Percentiles rank a stretch among this genome's conserved stretches.
phyloP scores from a whole-genome alignment of 2,113 vertebrate genomes.

The Malaclemys terrapin region DNA sequence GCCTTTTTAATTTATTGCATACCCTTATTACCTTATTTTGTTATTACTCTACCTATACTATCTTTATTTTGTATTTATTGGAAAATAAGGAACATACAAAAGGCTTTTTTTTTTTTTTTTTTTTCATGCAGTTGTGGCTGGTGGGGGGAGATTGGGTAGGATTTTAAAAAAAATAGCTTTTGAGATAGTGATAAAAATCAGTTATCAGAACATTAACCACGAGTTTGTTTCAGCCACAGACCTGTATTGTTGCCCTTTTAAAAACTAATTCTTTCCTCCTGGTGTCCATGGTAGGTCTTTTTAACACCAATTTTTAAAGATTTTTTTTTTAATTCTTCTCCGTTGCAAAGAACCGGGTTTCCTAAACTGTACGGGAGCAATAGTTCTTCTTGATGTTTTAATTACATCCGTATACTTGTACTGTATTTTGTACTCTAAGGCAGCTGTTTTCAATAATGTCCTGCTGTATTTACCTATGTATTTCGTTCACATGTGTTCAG shows the following conservation, averaged over 20 bases:
- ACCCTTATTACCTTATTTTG: slow-evolving; percentile 85
- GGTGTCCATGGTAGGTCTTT: slow-evolving; percentile 72
- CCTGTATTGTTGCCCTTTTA: slow-evolving; percentile 54
- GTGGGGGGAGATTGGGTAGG: slow-evolving; percentile 10
- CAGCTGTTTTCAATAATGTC: slow-evolving; percentile 87
- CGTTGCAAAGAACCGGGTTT: slow-evolving; percentile 79
- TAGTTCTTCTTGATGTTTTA: slow-evolving; percentile 83
- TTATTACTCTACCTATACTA: slow-evolving; percentile 81
- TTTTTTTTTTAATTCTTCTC: slow-evolving; percentile 64
- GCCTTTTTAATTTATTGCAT: slow-evolving; percentile 91
- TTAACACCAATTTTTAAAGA: slow-evolving; percentile 78
- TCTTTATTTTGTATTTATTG: slow-evolving; percentile 77
- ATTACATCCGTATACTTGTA: slow-evolving; percentile 81
- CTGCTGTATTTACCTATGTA: slow-evolving; percentile 83
- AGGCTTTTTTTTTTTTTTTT: not conserved
- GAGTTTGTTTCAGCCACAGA: slow-evolving; percentile 58
- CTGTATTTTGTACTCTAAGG: slow-evolving; percentile 87
- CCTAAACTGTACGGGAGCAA: slow-evolving; percentile 84
- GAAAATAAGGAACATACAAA: slow-evolving; percentile 68
- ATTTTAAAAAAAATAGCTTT: slow-evolving; percentile 45
- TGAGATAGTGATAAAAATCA: slow-evolving; percentile 53
- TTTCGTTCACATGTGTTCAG: slow-evolving; percentile 71
- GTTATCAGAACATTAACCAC: slow-evolving; percentile 59
- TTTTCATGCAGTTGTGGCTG: slow-evolving; percentile 37
- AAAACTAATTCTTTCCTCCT: slow-evolving; percentile 68